phyloP scores from a whole-genome alignment of 2,888 invertebrate genomes.

The Agrilus biguttatus region DNA sequence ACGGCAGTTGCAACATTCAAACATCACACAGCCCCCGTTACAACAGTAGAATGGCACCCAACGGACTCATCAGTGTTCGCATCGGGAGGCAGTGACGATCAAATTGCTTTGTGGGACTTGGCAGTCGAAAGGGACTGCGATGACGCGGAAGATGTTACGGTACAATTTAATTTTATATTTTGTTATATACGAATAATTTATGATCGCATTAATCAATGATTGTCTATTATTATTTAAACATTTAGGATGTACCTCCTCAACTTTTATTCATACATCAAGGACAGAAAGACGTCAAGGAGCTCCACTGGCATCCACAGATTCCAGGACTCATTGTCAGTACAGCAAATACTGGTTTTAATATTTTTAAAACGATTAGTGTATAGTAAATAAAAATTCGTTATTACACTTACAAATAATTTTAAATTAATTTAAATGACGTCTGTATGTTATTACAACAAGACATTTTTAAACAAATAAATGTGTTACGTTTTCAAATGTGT shows the following conservation, averaged over 20 bases:
- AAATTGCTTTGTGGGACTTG: constrained; percentile 94
- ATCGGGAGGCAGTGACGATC: constrained; percentile 86
- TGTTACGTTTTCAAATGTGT: constrained; percentile 1
- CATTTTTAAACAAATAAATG: constrained; percentile 5
- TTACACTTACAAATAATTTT: too few species aligned
- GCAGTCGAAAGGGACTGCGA: constrained; percentile 70
- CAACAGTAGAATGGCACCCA: constrained; percentile 95
- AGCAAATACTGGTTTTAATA: constrained; percentile 88
- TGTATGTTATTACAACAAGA: not conserved
- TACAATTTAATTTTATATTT: not conserved
- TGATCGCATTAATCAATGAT: constrained; percentile 1
- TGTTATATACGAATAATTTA: not conserved
- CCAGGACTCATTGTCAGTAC: constrained; percentile 89
- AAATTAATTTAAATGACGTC: too few species aligned
- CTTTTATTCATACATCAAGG: constrained; percentile 96
- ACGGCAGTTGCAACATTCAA: constrained; percentile 86
- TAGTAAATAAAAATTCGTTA: constrained; percentile 31
- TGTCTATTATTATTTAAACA: constrained; percentile 11
- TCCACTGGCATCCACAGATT: constrained; percentile 96
- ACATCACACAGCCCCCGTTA: constrained; percentile 86
- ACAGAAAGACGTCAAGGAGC: constrained; percentile 92
- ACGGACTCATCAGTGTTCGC: constrained; percentile 86
- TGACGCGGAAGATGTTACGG: constrained; percentile 34
- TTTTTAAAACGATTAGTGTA: constrained; percentile 95
- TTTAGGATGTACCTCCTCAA: constrained; percentile 80